Percentiles rank a stretch among this genome's conserved stretches.
Evolutionary conservation across 2,888 invertebrate species (phyloP).

Genomic region (Trichogramma evanescens): DNA sequence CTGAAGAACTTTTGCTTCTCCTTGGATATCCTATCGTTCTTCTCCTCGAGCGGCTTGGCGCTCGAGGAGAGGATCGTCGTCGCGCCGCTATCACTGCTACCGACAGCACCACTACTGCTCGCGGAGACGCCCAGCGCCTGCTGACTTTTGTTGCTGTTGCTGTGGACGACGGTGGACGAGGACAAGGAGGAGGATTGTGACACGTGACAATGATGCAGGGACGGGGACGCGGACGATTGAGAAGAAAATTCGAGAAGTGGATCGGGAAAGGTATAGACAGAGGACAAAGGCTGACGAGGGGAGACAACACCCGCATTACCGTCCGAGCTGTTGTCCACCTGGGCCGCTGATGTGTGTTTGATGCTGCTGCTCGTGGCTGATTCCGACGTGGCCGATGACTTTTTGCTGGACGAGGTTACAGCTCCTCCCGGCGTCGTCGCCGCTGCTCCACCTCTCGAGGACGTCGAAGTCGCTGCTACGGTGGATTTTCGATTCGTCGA

Average conservation of each 20-base stretch:
- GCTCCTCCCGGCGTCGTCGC: conserved; percentile 10
- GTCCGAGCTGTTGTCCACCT: conserved; percentile 49
- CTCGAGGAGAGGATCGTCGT: conserved; percentile 37
- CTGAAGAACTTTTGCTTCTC: conserved; percentile 84
- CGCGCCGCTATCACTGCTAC: conserved; percentile 23
- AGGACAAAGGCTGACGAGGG: conserved; percentile 46
- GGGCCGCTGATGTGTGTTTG: conserved; percentile 35
- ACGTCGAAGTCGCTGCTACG: conserved; percentile 16
- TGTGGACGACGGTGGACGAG: conserved; percentile 28
- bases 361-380: conserved; percentile 13
- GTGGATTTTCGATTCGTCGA: conserved; percentile 10
- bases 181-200: conserved; percentile 25
- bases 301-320: conserved; percentile 50
- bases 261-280: conserved; percentile 41
- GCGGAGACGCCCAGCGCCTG: conserved; percentile 25
- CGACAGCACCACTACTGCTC: conserved; percentile 35
- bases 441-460: conserved; percentile 11
- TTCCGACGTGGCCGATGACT: not conserved
- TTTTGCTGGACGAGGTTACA: too few relatives aligned
- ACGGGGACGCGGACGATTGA: conserved; percentile 29
- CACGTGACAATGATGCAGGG: conserved; percentile 19
- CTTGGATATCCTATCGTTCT: conserved; percentile 73
- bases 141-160: not conserved
- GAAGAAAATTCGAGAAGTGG: conserved; percentile 41
- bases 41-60: conserved; percentile 52